Base-by-base conservation (phyloP, 1,140 invertebrate species). In the Leptinotarsa lineolata region DNA sequence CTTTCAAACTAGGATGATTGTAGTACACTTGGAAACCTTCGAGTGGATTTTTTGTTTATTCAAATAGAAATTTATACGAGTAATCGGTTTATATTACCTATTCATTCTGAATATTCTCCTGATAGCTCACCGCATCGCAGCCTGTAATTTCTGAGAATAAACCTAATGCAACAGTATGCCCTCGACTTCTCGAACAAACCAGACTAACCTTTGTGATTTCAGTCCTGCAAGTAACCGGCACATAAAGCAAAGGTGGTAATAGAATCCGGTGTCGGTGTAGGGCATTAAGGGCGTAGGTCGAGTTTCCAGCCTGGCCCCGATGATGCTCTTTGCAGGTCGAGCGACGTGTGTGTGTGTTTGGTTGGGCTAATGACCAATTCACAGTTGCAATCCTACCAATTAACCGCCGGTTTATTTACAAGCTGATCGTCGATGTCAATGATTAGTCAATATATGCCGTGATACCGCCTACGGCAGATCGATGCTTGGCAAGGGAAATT, bases 341-440 rank as follows among this genome's bases (percentile, higher is more conserved):
- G 48, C 4, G 48, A 54, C 48, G n/a, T 59, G 22, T 63, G 61
- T 60, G 74, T 75, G 77, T 81, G 77, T 81, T 81, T 81, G 79
- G 75, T 75, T 68, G 77, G 60, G 76, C 81, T 83, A 83, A 83
- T 83, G 80, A 80, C 81, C 81, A 81, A 82, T 83, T 81, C 81
- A 81, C 75, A 76, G 76, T 73, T 79, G 76, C 76, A 80, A 78
- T 76, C 76, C 81, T 77, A 78, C 80, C 81, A 83, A 83, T 83
- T 83, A 83, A 79, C 75, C 72, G 64, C 74, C 75, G 78, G 75
- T 78, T 81, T 83, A 83, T 83, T 83, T 82, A 80, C 81, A 81
- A 78, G 71, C 69, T 74, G 77, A 79, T 79, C 75, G 71, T 67
- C 68, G 66, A 59, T 70, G 68, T 70, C 68, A 70, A 70, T 70